Evolutionary conservation across 2,113 vertebrate species (phyloP).

Genomic region (Eidolon helvum): DNA sequence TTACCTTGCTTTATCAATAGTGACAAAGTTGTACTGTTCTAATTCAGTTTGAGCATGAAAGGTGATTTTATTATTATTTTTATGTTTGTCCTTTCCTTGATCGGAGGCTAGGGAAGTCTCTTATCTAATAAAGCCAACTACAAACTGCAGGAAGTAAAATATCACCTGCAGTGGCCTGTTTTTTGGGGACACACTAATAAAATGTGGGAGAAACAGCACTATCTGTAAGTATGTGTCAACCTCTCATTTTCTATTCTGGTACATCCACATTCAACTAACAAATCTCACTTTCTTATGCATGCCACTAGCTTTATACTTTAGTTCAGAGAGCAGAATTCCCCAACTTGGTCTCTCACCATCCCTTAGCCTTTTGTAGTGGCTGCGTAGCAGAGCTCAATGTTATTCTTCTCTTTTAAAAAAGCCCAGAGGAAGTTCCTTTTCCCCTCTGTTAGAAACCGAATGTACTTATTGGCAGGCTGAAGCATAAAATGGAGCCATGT

Average conservation of each 20-base stretch:
- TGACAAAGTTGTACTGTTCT: slow-evolving; percentile 36
- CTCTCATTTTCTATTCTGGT: not conserved
- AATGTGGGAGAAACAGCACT: not conserved
- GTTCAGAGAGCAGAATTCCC: not conserved
- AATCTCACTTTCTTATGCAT: slow-evolving; percentile 17
- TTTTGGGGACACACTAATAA: not conserved
- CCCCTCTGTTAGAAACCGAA: not conserved
- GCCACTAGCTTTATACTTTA: not conserved
- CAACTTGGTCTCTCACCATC: not conserved
- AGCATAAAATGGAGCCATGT: not conserved
- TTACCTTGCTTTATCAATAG: slow-evolving; percentile 66
- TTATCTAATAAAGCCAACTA: not conserved
- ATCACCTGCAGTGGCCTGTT: not conserved
- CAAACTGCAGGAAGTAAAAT: not conserved
- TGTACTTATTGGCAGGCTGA: slow-evolving; percentile 43
- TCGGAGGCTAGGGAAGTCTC: slow-evolving; percentile 20
- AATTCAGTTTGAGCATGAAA: slow-evolving; percentile 64
- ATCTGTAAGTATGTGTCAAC: not conserved
- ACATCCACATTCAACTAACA: not conserved
- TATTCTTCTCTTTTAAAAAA: not conserved
- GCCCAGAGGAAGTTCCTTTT: not conserved
- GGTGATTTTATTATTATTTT: not conserved
- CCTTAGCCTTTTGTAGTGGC: slow-evolving; percentile 31
- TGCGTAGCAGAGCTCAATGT: not conserved
- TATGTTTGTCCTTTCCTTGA: slow-evolving; percentile 32